Percentiles rank a stretch among this genome's conserved stretches.
Evolutionary conservation across 2,888 invertebrate species (phyloP).

Genomic region (Netelia inedita): DNA sequence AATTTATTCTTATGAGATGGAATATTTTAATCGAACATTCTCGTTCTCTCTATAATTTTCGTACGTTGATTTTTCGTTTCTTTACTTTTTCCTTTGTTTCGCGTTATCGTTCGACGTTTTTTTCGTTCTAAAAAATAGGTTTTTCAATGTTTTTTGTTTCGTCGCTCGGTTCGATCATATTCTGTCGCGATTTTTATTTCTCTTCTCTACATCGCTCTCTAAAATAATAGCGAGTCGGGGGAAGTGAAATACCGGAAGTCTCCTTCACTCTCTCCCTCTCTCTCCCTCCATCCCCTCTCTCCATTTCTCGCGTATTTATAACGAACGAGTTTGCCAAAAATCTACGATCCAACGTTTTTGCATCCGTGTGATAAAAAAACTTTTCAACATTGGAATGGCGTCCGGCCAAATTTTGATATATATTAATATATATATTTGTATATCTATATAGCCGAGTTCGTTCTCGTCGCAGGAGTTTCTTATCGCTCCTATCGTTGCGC

Average conservation of each 20-base stretch:
- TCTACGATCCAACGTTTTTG: constrained; percentile 46
- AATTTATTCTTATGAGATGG: constrained; percentile 51
- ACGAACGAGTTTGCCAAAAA: constrained; percentile 47
- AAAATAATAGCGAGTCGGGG: not conserved
- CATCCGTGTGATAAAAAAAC: constrained; percentile 79
- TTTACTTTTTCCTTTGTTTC: not conserved
- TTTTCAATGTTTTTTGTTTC: constrained; percentile 31
- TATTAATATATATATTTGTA: constrained; percentile 2
- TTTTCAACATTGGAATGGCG: constrained; percentile 82
- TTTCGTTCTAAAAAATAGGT: constrained; percentile 76
- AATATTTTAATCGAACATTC: constrained; percentile 2
- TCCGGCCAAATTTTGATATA: constrained; percentile 71
- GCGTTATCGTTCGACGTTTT: too few relatives aligned
- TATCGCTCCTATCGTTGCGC: constrained; percentile 31
- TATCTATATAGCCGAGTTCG: constrained; percentile 77
- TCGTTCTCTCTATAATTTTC: constrained; percentile 1
- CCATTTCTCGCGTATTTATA: constrained; percentile 10
- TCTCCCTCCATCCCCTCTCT: not conserved
- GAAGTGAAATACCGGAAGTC: not conserved
- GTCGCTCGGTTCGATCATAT: not conserved
- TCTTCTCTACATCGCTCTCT: constrained; percentile 9
- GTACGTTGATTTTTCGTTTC: too few relatives aligned
- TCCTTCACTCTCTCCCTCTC: not conserved
- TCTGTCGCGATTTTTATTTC: constrained; percentile 6
- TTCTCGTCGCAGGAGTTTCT: constrained; percentile 51